Percentiles rank a stretch among this genome's conserved stretches.
phyloP scores from a whole-genome alignment of 2,888 invertebrate species.

The Sarcophaga caerulescens region DNA sequence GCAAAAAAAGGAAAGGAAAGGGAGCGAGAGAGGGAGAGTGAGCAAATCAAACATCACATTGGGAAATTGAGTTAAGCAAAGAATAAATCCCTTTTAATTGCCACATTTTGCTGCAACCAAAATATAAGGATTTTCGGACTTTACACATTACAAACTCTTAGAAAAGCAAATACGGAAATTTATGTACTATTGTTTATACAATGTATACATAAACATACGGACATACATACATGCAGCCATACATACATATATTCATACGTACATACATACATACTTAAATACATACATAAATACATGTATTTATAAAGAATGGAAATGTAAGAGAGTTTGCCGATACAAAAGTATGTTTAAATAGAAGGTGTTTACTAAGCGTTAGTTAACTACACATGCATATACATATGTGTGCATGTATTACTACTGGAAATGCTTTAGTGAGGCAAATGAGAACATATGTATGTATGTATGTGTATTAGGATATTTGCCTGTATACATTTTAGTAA shows the following conservation, averaged over 20 bases:
- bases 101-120: slow-evolving; percentile 60
- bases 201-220: neutral
- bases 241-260: neutral
- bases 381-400: neutral
- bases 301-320: neutral
- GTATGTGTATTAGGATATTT: neutral
- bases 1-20: neutral
- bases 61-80: slow-evolving; percentile 66
- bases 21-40: neutral
- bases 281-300: neutral
- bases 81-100: slow-evolving; percentile 68
- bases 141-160: slow-evolving; percentile 30
- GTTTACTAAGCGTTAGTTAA: slow-evolving; percentile 37
- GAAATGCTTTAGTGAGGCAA: neutral
- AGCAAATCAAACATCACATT: slow-evolving; percentile 65
- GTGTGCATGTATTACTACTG: slow-evolving; percentile 14
- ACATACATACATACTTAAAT: neutral
- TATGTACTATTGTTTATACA: no score
- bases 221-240: neutral
- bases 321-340: neutral
- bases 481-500: slow-evolving; percentile 4
- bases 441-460: slow-evolving; percentile 6
- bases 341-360: slow-evolving; percentile 7
- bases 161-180: neutral
- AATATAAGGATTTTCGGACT: slow-evolving; percentile 57